Conservation (phyloP, 1,140 invertebrate genomes). For the Paramacrobiotus metropolitanus region DNA sequence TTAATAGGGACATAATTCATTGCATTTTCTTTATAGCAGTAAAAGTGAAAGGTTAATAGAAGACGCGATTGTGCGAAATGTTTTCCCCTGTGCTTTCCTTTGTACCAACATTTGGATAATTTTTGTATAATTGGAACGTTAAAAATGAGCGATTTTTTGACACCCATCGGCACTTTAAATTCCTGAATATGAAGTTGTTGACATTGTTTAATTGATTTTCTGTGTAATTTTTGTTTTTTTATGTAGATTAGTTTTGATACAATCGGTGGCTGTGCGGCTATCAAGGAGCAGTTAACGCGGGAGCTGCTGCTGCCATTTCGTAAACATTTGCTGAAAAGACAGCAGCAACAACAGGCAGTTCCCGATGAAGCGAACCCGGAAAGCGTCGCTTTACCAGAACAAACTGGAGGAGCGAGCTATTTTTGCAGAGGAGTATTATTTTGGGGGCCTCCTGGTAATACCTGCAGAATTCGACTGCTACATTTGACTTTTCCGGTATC, state of each 20-base stretch:
- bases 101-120: no score
- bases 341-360: not conserved
- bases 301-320: not conserved
- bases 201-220: not conserved
- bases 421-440: not conserved
- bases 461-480: not conserved
- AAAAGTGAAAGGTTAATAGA: not conserved
- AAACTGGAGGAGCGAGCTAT: no score
- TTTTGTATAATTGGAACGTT: not conserved
- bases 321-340: not conserved
- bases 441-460: constrained; percentile 1
- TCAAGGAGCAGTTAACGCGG: not conserved
- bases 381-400: no score
- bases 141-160: not conserved
- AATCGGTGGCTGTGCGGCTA: not conserved
- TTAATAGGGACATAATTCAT: not conserved
- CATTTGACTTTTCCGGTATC: not conserved
- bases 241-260: not conserved
- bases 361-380: not conserved
- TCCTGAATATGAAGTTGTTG: not conserved
- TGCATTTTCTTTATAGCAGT: not conserved
- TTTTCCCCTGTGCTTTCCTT: not conserved
- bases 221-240: not conserved
- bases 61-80: not conserved
- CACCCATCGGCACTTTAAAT: not conserved